A percentile compares a stretch with the other conserved stretches of the same genome.
Evolutionary conservation across 2,797 vertebrate species (phyloP).

Genomic region (Psittacula derbiana): DNA sequence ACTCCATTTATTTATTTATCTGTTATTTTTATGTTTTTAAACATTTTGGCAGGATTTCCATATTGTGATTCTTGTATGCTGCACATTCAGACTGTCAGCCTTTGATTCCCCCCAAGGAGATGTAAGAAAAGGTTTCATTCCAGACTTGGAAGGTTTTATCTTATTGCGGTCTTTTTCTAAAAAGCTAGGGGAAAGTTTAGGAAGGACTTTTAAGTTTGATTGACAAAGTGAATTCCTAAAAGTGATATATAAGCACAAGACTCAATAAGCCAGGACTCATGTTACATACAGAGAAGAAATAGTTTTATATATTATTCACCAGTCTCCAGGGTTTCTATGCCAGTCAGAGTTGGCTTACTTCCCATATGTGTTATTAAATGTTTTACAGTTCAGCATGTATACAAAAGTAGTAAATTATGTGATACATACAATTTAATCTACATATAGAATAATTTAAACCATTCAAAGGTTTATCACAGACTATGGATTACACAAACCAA

Average conservation of each 20-base stretch:
- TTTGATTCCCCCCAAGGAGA: conserved; percentile 66
- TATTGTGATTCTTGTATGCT: conserved; percentile 55
- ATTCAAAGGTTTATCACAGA: not conserved
- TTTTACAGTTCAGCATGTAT: conserved; percentile 64
- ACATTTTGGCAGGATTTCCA: conserved; percentile 63
- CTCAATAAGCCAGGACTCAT: conserved; percentile 39
- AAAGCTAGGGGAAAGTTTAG: conserved; percentile 18
- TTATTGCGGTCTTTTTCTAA: conserved; percentile 7
- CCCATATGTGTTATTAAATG: conserved; percentile 72
- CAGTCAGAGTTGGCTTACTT: conserved; percentile 55
- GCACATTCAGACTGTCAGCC: conserved; percentile 60
- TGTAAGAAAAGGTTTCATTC: conserved; percentile 52
- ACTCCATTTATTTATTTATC: conserved; percentile 69
- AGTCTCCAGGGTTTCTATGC: conserved; percentile 57
- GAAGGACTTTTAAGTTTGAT: conserved; percentile 57
- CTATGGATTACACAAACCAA: not conserved
- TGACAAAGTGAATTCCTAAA: conserved; percentile 65
- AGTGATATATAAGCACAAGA: conserved; percentile 33
- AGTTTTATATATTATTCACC: conserved; percentile 67
- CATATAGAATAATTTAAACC: conserved; percentile 28
- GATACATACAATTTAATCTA: conserved; percentile 41
- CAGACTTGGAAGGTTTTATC: conserved; percentile 46
- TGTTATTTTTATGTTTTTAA: conserved; percentile 60
- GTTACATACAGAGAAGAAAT: conserved; percentile 62
- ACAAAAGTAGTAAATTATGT: conserved; percentile 54